These are phyloP conservation scores for Odontothrips loti DNA, from an alignment of 2,888 invertebrate genomes.

Conservation along the genomic window DNA sequence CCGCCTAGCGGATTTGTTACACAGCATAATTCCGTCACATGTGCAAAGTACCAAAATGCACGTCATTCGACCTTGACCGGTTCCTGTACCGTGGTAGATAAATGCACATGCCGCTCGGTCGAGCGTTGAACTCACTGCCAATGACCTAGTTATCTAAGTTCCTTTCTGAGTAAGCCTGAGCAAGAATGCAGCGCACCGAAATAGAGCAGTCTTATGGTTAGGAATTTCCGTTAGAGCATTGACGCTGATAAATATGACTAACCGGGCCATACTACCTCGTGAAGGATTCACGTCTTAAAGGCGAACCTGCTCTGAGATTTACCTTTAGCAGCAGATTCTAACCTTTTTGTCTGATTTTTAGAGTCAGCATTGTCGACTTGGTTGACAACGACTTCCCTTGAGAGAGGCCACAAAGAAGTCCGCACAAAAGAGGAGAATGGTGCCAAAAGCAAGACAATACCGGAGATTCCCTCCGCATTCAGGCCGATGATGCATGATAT, in stretches of 20 bases:
- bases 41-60: too few species aligned
- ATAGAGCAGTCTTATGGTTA: too few species aligned
- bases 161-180: neutral
- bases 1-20: too few species aligned
- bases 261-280: too few species aligned
- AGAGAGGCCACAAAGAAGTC: neutral
- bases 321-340: too few species aligned
- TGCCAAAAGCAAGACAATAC: constrained; percentile 7
- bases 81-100: neutral
- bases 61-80: neutral
- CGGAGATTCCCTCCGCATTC: neutral
- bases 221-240: too few species aligned
- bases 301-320: too few species aligned
- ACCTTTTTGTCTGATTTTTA: too few species aligned
- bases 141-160: constrained; percentile 12
- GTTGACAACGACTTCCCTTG: neutral
- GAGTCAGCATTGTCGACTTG: neutral
- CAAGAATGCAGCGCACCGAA: too few species aligned
- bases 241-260: too few species aligned
- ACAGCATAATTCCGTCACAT: too few species aligned
- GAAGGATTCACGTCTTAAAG: too few species aligned
- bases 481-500: neutral
- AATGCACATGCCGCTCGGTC: neutral
- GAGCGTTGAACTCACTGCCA: neutral
- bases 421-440: neutral